These are phyloP conservation scores for Oedothorax gibbosus DNA, from an alignment of 1,140 invertebrate species.

Conservation along the genomic window DNA sequence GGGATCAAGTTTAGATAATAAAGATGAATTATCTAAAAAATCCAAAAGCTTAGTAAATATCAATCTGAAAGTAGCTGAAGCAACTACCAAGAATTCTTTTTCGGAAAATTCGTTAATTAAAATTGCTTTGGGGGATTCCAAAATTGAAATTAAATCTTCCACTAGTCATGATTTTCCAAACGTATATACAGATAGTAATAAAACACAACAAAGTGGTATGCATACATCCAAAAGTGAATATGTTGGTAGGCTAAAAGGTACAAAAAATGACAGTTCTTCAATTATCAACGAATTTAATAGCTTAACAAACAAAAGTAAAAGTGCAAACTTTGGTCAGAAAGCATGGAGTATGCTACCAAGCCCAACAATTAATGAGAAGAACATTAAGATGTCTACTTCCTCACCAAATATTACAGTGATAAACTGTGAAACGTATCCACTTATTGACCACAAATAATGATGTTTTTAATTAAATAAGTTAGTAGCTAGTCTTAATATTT, in stretches of 20 bases:
- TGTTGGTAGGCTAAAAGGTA: constrained; percentile 10
- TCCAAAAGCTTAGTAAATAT: constrained; percentile 51
- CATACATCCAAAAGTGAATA: constrained; percentile 49
- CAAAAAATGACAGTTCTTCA: neutral
- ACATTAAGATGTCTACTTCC: constrained; percentile 34
- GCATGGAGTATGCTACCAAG: neutral
- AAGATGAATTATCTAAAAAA: constrained; percentile 39
- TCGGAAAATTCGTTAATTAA: constrained; percentile 63
- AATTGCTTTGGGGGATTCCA: constrained; percentile 47
- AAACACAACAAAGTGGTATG: constrained; percentile 5
- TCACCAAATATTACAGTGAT: constrained; percentile 44
- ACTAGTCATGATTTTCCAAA: constrained; percentile 60
- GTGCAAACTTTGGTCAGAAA: constrained; percentile 4
- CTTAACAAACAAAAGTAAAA: constrained; percentile 24
- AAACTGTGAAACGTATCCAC: constrained; percentile 34
- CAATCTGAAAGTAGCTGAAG: neutral
- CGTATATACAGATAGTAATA: neutral
- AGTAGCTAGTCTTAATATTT: constrained; percentile 28
- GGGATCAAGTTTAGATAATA: constrained; percentile 14
- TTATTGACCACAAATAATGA: constrained; percentile 37
- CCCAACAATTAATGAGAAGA: neutral
- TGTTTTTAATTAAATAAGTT: neutral
- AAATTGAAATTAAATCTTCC: constrained; percentile 55
- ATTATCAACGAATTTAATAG: neutral
- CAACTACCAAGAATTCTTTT: constrained; percentile 51